Evolutionary conservation across 2,797 vertebrate genomes (phyloP), one percentile per base, ranked within the genome.

Genomic region (Scleropages formosus): DNA sequence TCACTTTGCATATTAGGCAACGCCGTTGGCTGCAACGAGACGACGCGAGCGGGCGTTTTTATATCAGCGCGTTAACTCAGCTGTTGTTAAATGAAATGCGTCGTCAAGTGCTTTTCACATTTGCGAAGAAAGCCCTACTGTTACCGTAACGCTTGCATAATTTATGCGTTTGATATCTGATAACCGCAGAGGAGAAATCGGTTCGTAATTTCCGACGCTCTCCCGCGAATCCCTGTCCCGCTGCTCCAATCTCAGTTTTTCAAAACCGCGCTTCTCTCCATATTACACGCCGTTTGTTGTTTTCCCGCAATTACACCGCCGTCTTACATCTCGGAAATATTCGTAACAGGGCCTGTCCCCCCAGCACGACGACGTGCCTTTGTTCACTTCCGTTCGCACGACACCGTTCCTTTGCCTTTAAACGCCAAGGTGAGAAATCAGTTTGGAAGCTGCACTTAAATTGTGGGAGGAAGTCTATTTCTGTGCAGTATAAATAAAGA

Each of bases 111-210:
- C 79, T 75, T 85, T 84, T 84, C 80, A 80, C 85, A 81, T 84
- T 86, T 85, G 82, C 82, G 72, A 76, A 79, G 81, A 82, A 82
- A 75, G 83, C 80, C 68, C 46, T n/a, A 84, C 75, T 72, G 74
- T 67, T 51, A 77, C 58, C 72, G 76, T 81, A 83, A 83, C 80
- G 68, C 78, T 68, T 74, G 69, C 67, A 60, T 68, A 60, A 84
- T 83, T 86, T 84, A 84, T 84, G 82, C 82, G 85, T 85, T 85
- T 79, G 79, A 84, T 83, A 83, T 85, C 82, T 84, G 81, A 84
- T 82, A 84, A 85, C 82, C 81, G 80, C 77, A 79, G 82, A 83
- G 80, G 80, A 85, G 79, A 85, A 84, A 83, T 75, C 77, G 77
- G 72, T 83, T 85, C 84, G 80, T 82, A 82, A 82, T 56, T 78